Evolutionary conservation across 2,797 vertebrate species (phyloP).

Genomic region (Selene dorsalis): DNA sequence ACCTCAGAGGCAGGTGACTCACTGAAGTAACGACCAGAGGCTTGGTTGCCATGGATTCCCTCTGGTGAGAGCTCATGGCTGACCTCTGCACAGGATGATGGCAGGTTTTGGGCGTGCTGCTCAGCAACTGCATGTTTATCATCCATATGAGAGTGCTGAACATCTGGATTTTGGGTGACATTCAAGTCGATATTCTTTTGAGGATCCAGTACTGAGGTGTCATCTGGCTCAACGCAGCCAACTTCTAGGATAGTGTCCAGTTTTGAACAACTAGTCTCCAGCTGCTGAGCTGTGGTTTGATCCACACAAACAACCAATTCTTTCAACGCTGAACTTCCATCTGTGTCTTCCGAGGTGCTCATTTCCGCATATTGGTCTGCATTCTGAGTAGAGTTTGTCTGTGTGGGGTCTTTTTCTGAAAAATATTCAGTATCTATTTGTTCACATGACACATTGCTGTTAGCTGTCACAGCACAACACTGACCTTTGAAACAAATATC

Average conservation of each 20-base stretch:
- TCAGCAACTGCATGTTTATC: constrained; percentile 32
- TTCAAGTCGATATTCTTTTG: constrained; percentile 24
- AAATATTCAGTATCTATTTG: constrained; percentile 30
- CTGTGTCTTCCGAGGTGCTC: constrained; percentile 28
- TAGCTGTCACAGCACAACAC: constrained; percentile 29
- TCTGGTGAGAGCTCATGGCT: constrained; percentile 35
- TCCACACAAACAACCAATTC: constrained; percentile 32
- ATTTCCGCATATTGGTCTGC: constrained; percentile 34
- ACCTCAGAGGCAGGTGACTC: constrained; percentile 78
- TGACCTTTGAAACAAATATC: constrained; percentile 57
- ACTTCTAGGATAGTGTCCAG: constrained; percentile 78
- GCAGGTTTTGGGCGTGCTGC: constrained; percentile 43
- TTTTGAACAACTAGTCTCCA: constrained; percentile 65
- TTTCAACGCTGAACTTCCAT: constrained; percentile 28
- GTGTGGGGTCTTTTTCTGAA: constrained; percentile 27
- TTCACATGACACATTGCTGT: constrained; percentile 28
- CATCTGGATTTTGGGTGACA: constrained; percentile 40
- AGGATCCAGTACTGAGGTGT: constrained; percentile 26
- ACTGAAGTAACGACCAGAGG: constrained; percentile 58
- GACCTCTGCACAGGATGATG: constrained; percentile 54
- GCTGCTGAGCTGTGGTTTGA: constrained; percentile 18
- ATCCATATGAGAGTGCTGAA: constrained; percentile 21
- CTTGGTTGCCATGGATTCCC: constrained; percentile 71
- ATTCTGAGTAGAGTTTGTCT: constrained; percentile 34
- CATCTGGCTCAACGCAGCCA: constrained; percentile 49